Evolutionary conservation across 2,113 vertebrate species (phyloP).

Genomic region (Struthidea cinerea): DNA sequence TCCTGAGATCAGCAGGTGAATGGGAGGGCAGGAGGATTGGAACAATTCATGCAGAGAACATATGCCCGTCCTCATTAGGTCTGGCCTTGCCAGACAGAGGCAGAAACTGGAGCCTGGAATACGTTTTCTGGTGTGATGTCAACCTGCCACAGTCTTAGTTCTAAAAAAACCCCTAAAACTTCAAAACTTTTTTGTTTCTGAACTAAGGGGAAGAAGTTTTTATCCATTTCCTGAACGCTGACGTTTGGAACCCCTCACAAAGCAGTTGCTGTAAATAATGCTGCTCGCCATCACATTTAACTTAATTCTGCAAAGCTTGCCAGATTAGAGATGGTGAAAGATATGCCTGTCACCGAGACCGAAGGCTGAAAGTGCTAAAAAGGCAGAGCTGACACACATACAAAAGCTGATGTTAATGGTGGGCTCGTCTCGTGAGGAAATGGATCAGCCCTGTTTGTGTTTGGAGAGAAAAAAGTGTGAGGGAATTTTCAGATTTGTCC

Average conservation of each 20-base stretch:
- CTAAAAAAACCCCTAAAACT: background rate
- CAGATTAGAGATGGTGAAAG: background rate
- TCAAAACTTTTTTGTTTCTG: background rate
- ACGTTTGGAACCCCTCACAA: background rate
- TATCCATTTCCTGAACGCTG: background rate
- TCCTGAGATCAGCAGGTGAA: background rate
- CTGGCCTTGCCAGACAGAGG: background rate
- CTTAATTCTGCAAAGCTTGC: background rate
- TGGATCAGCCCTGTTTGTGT: rapidly evolving
- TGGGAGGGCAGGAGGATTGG: background rate
- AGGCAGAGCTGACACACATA: background rate
- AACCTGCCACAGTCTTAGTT: background rate
- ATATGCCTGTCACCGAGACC: background rate
- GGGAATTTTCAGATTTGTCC: background rate
- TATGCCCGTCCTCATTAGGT: rapidly evolving
- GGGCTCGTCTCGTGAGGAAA: background rate
- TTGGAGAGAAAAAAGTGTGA: background rate
- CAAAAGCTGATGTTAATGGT: background rate
- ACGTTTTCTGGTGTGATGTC: background rate
- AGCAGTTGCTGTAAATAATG: background rate
- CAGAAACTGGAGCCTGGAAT: background rate
- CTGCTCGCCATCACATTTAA: background rate
- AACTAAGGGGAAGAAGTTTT: background rate
- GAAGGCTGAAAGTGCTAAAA: background rate
- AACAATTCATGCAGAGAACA: background rate